Evolutionary conservation across 2,113 vertebrate genomes (phyloP), one percentile per base, ranked within the genome.

Genomic region (Epinephelus cyanopodus): DNA sequence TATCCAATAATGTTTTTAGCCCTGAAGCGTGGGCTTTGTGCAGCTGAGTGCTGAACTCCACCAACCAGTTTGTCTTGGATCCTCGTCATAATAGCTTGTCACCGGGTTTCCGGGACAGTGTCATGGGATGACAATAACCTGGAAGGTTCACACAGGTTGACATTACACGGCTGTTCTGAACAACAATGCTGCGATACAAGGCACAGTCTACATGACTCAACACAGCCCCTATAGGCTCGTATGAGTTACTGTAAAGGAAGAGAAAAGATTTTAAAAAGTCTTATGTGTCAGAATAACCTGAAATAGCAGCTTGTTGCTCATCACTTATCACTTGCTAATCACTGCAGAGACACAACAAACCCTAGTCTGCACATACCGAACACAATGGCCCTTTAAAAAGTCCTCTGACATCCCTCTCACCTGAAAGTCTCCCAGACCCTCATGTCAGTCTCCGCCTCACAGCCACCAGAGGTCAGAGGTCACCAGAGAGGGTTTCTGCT

Each of bases 401-500:
- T 21, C 8, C 2, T 75, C 63, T 76, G 62, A 74, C 42, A 68
- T 74, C 37, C 50, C 50, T 77, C 39, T 81, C 86, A 93, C 91
- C 91, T 89, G 88, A 89, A 82, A 77, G 72, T 68, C 88, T 85
- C 81, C 37, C 75, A 79, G 60, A 74, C 61, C 67, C 70, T 81
- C 81, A 79, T 85, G 84, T 91, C 92, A 84, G 82, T 89, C 85
- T 75, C 3, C 56, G 37, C 68, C 83, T 82, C 86, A 79, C 63
- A 85, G 79, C 85, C 86, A 73, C 62, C 71, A 58, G 29, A 86
- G 92, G 88, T 90, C 91, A 90, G 77, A 93, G 91, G 91, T 91
- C 90, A 87, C 27, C 47, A 5, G 23, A 74, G 83, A 87, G 85
- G 83, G 91, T 93, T 91, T 86, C 89, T 92, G 89, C 92, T 89